phyloP scores from a whole-genome alignment of 2,888 invertebrate genomes.

The Argyresthia albistria region DNA sequence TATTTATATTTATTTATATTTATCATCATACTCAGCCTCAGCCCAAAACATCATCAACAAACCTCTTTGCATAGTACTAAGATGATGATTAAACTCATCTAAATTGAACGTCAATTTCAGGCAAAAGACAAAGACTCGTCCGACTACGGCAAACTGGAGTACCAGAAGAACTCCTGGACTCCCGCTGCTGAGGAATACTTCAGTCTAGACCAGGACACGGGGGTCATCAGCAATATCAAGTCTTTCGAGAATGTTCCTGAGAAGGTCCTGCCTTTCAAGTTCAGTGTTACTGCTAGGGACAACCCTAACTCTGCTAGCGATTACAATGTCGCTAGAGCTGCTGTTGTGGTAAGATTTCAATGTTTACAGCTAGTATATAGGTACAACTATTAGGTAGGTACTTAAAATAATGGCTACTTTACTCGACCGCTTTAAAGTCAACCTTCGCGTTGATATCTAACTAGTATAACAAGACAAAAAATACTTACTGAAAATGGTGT shows the following conservation, averaged over 20 bases:
- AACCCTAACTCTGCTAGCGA: slow-evolving; percentile 77
- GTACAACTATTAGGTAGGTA: no score
- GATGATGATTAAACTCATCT: no score
- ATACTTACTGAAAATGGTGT: no score
- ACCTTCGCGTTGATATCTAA: no score
- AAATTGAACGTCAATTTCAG: slow-evolving; percentile 31
- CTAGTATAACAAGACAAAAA: no score
- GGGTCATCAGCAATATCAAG: slow-evolving; percentile 82
- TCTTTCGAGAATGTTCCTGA: slow-evolving; percentile 78
- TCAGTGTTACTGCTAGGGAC: slow-evolving; percentile 81
- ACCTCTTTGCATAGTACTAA: no score
- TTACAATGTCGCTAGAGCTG: slow-evolving; percentile 75
- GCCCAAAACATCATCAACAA: no score
- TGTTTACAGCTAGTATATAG: no score
- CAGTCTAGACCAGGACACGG: slow-evolving; percentile 79
- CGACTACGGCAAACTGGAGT: slow-evolving; percentile 84
- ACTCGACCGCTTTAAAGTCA: no score
- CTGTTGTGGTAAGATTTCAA: slow-evolving; percentile 75
- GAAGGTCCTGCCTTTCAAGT: slow-evolving; percentile 79
- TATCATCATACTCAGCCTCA: no score
- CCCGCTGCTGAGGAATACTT: slow-evolving; percentile 76
- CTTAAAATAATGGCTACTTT: no score
- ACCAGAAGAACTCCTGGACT: slow-evolving; percentile 68
- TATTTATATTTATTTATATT: no score
- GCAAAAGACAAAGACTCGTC: slow-evolving; percentile 92